Evolutionary conservation across 2,113 vertebrate species (phyloP).

Genomic region (Stigmatopora argus): DNA sequence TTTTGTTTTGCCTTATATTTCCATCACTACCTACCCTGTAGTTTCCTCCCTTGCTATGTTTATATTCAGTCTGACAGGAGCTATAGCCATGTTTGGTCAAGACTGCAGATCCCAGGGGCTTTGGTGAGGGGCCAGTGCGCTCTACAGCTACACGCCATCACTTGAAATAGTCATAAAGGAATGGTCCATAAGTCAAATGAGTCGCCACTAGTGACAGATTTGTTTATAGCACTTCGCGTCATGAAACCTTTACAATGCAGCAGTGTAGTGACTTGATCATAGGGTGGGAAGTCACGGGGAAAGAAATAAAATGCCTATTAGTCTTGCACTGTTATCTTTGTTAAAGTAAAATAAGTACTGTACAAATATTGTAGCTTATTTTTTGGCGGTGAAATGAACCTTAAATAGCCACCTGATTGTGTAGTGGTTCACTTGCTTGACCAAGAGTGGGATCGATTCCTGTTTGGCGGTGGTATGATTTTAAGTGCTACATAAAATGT

Average conservation of each 20-base stretch:
- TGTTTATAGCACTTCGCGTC: conserved; percentile 40
- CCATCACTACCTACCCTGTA: conserved; percentile 27
- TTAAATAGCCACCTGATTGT: too few relatives aligned
- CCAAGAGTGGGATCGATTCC: too few relatives aligned
- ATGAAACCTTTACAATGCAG: conserved; percentile 6
- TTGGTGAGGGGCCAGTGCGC: conserved; percentile 51
- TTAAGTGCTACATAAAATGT: background rate
- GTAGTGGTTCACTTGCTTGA: too few relatives aligned
- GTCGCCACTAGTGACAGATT: conserved; percentile 14
- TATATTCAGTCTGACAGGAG: conserved; percentile 65
- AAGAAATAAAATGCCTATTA: background rate
- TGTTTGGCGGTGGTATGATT: too few relatives aligned
- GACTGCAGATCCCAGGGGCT: conserved; percentile 54
- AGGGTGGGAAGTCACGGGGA: background rate
- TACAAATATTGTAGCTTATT: too few relatives aligned
- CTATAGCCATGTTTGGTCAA: conserved; percentile 75
- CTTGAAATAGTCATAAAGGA: conserved; percentile 61
- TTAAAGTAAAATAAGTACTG: background rate
- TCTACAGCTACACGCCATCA: conserved; percentile 43
- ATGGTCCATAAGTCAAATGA: conserved; percentile 41
- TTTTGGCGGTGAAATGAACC: too few relatives aligned
- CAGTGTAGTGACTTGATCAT: background rate
- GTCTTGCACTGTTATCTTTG: background rate
- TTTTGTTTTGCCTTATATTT: conserved; percentile 21
- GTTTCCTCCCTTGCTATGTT: conserved; percentile 55